Evolutionary conservation across 2,113 vertebrate species (phyloP), one percentile per base, ranked within the genome.

Genomic region (Phycodurus eques): DNA sequence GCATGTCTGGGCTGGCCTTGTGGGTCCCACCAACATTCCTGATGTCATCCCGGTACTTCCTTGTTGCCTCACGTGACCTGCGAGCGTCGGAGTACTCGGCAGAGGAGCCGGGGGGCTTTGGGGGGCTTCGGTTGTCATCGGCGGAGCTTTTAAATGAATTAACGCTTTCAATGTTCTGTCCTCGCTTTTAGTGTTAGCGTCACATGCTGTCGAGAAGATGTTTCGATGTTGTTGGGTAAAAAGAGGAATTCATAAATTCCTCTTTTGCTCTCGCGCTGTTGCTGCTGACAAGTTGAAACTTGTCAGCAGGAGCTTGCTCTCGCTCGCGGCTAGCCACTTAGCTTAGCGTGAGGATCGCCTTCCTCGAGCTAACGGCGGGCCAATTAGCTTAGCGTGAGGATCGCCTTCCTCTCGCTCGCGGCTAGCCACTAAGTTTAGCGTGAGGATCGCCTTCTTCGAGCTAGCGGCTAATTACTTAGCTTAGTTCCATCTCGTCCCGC

Each of bases 1-100:
- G 57, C 90, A 91, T 92, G 91, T 90, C 82, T 72, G 71, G 88
- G 91, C 90, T 87, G 89, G 90, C 90, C 87, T 89, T 73, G 81
- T 78, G 53, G 79, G 78, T 80, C 81, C 86, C 20, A 22, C 77
- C 79, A 87, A 74, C 82, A 85, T 83, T 82, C 87, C 83, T 79
- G 43, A 7, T 84, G 72, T 68, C 44, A 75, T 76, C 54, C 22
- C 0, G 64, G 44, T 46, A 51, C 85, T 87, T 89, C 89, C 86
- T 90, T 87, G 88, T 85, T 85, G 75, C 78, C 8, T 46, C 79
- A 8, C 4, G 53, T 8, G 74, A 46, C 39, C 62, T 62, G 39
- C 60, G 71, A 80, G 61, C 80, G 78, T 88, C 78, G 61, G 51
- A 53, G 10, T 19, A 3, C 51, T 53, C 51, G 20, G 51, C 51